A percentile compares a stretch with the other conserved stretches of the same genome.
Evolutionary conservation across 2,888 invertebrate genomes (phyloP).

Genomic region (Drosophila sordidula): DNA sequence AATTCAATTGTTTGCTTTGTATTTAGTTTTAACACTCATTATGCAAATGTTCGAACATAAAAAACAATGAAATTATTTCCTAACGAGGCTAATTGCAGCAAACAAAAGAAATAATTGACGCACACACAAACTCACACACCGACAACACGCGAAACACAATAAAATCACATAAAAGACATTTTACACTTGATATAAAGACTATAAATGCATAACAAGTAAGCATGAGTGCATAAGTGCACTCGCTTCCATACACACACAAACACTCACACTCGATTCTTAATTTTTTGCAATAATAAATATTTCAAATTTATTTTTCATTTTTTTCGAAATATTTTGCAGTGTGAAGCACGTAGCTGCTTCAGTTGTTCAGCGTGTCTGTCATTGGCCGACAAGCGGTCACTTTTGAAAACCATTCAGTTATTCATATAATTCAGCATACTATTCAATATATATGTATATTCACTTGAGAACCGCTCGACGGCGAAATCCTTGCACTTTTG

Average conservation of each 20-base stretch:
- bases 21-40: conserved; percentile 24
- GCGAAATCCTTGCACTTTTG: conserved; percentile 42
- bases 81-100: conserved; percentile 36
- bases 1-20: conserved; percentile 7
- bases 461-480: conserved; percentile 15
- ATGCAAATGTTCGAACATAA: conserved; percentile 38
- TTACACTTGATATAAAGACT: conserved; percentile 34
- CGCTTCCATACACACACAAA: conserved; percentile 13
- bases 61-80: conserved; percentile 44
- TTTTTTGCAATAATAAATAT: conserved; percentile 13
- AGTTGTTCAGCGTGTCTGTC: conserved; percentile 17
- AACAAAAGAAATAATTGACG: conserved; percentile 42
- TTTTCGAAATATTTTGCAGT: conserved; percentile 24
- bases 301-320: conserved; percentile 6
- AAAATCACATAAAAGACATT: conserved; percentile 65
- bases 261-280: conserved; percentile 1
- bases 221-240: conserved; percentile 22
- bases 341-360: conserved; percentile 43
- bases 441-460: conserved; percentile 17
- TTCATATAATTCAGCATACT: conserved; percentile 10
- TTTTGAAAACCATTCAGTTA: conserved; percentile 28
- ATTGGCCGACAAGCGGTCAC: conserved; percentile 26
- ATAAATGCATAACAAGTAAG: conserved; percentile 40
- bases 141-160: conserved; percentile 33
- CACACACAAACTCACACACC: conserved; percentile 4